Percentiles rank a stretch among this genome's conserved stretches.
Conservation (phyloP, 2,888 invertebrate species). For the Nematopogon swammerdamellus region DNA sequence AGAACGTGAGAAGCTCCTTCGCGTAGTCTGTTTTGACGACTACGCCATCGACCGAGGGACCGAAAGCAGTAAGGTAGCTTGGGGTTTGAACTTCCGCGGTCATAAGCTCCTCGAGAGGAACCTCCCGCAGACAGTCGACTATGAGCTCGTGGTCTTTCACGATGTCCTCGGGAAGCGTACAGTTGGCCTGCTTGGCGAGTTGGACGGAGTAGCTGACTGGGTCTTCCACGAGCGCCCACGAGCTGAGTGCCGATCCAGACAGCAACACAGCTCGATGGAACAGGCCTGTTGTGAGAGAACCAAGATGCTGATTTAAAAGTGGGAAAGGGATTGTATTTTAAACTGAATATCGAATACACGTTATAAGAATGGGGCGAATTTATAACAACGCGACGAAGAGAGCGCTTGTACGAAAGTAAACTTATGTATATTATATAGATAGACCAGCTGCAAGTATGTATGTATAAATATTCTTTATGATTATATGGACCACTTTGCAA, state of each 20-base stretch:
- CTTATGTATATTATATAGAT: too few relatives aligned
- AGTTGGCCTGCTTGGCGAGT: slow-evolving; percentile 78
- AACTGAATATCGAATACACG: too few relatives aligned
- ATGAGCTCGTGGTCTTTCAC: slow-evolving; percentile 80
- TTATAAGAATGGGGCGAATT: too few relatives aligned
- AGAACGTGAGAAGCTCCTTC: slow-evolving; percentile 71
- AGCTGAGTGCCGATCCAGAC: slow-evolving; percentile 84
- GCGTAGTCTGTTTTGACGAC: slow-evolving; percentile 88
- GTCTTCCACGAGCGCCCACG: slow-evolving; percentile 88
- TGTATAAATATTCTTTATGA: too few relatives aligned
- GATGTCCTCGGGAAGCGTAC: slow-evolving; percentile 77
- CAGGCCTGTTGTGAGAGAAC: slow-evolving; percentile 64
- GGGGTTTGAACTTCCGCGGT: slow-evolving; percentile 75
- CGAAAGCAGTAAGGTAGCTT: slow-evolving; percentile 82
- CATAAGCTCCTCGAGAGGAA: slow-evolving; percentile 70
- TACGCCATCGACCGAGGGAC: slow-evolving; percentile 92
- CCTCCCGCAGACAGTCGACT: slow-evolving; percentile 79
- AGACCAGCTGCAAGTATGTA: too few relatives aligned
- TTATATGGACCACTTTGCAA: too few relatives aligned
- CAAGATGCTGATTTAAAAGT: slow-evolving; percentile 2
- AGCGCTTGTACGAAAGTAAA: too few relatives aligned
- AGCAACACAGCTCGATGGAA: slow-evolving; percentile 85
- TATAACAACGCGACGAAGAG: too few relatives aligned
- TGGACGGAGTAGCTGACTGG: slow-evolving; percentile 81
- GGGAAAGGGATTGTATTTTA: slow-evolving; percentile 1